Evolutionary conservation across 2,888 invertebrate species (phyloP), one percentile per base, ranked within the genome.

Genomic region (Sicus ferrugineus): DNA sequence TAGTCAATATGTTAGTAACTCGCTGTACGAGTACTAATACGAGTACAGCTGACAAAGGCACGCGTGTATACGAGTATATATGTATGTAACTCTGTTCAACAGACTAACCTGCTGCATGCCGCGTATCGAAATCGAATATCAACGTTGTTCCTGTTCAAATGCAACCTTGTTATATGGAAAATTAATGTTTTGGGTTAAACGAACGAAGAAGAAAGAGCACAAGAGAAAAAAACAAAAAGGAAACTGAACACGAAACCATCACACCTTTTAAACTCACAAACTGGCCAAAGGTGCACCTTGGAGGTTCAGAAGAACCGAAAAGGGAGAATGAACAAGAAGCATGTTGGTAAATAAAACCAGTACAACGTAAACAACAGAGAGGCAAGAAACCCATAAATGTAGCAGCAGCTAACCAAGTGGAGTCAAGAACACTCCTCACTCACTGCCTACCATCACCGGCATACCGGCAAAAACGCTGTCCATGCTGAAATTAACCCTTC

Each of bases 111-210:
- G 38, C 54, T 54, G 26, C 54, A 26, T 26, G 21, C 42, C 16
- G 23, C 23, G 16, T 61, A 42, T 42, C 38, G 61, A 42, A 61
- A 61, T 61, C 61, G 65, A 54, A 38, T 9, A 38, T 48, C 52
- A 54, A 62, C 62, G 16, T 62, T 61, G 48, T 54, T 31, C 31
- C 26, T 61, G 31, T 16, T 56, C 70, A 73, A 72, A 70, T 69
- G 68, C 73, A 74, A 73, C 50, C 75, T 75, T 73, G 76, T 76
- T 76, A 75, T 73, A 71, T 74, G 71, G 64, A 72, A 76, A 75
- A 75, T 74, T 75, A 72, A 75, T 75, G 75, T 72, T 74, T 72
- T 72, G 70, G 70, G 65, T 73, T 74, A 70, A 73, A 72, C 71
- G 71, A 73, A 72, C 68, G 72, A 69, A 63, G 42, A 28, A 48